These are phyloP conservation scores for Lophotis ruficrista DNA, from an alignment of 2,113 vertebrate genomes.

Conservation along the genomic window DNA sequence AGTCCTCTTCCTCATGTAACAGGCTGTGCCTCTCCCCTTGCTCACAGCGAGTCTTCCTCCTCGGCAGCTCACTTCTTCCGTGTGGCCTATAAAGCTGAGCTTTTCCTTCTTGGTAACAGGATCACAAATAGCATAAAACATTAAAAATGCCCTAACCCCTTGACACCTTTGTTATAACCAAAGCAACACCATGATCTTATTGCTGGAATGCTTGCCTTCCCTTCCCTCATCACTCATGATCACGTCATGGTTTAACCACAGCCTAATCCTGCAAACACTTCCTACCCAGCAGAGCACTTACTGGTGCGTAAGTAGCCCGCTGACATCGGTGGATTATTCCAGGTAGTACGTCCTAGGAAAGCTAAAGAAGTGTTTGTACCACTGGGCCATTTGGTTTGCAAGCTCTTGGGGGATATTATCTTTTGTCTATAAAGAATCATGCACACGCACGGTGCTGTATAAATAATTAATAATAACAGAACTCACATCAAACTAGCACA, in stretches of 20 bases:
- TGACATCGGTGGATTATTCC: not conserved
- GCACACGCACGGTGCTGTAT: not conserved
- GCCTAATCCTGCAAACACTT: conserved; percentile 42
- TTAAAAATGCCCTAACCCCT: conserved; percentile 26
- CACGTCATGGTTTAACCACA: conserved; percentile 21
- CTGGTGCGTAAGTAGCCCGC: not conserved
- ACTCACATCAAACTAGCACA: not conserved
- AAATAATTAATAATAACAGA: conserved; percentile 64
- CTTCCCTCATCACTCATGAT: conserved; percentile 7
- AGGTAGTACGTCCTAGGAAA: not conserved
- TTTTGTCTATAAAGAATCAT: conserved; percentile 42
- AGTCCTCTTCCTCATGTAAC: not conserved
- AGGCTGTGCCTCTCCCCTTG: not conserved
- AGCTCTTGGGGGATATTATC: conserved; percentile 47
- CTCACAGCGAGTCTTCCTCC: not conserved
- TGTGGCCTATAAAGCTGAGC: conserved; percentile 17
- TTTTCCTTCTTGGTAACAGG: conserved; percentile 12
- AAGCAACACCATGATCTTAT: not conserved
- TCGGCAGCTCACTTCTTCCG: not conserved
- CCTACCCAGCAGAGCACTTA: conserved; percentile 37
- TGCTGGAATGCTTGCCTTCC: not conserved
- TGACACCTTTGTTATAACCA: not conserved
- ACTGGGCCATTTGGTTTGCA: conserved; percentile 12
- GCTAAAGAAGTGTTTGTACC: conserved; percentile 34
- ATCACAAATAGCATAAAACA: conserved; percentile 3